These are phyloP conservation scores for Synanthedon vespiformis DNA, from an alignment of 2,888 invertebrate genomes.

Conservation along the genomic window DNA sequence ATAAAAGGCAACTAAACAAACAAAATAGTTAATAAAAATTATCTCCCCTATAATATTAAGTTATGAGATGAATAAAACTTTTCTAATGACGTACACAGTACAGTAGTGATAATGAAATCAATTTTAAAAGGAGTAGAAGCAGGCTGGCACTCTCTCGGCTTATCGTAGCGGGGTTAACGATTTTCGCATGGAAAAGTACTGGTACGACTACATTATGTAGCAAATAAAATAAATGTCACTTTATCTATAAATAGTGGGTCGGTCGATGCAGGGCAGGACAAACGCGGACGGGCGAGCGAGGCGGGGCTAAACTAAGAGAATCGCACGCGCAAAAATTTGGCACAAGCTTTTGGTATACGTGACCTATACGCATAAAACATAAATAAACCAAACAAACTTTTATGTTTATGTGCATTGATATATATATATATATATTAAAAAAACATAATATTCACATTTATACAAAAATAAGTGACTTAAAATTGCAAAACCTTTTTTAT, in stretches of 20 bases:
- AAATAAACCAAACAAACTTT: too few relatives aligned
- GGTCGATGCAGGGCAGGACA: constrained; percentile 27
- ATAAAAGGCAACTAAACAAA: too few relatives aligned
- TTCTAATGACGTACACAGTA: neutral
- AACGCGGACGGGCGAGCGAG: constrained; percentile 19
- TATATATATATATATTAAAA: too few relatives aligned
- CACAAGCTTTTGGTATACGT: constrained; percentile 26
- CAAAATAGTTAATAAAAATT: too few relatives aligned
- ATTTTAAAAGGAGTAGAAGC: constrained; percentile 2
- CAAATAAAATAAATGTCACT: constrained; percentile 55
- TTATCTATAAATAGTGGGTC: constrained; percentile 52
- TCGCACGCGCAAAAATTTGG: constrained; percentile 34
- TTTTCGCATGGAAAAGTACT: constrained; percentile 64
- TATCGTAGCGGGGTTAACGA: constrained; percentile 51
- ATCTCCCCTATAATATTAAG: too few relatives aligned
- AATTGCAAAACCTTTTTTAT: too few relatives aligned
- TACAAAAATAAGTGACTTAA: too few relatives aligned
- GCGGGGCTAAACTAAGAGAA: constrained; percentile 11
- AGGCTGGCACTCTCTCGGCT: constrained; percentile 24
- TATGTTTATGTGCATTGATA: too few relatives aligned
- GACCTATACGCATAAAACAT: neutral
- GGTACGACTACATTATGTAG: constrained; percentile 28
- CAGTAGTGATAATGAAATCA: neutral
- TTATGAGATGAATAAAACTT: too few relatives aligned
- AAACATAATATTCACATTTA: too few relatives aligned